These are phyloP conservation scores for Ptychodera flava DNA, from an alignment of 35 echinoderm and acorn worm genomes.

Conservation along the genomic window DNA sequence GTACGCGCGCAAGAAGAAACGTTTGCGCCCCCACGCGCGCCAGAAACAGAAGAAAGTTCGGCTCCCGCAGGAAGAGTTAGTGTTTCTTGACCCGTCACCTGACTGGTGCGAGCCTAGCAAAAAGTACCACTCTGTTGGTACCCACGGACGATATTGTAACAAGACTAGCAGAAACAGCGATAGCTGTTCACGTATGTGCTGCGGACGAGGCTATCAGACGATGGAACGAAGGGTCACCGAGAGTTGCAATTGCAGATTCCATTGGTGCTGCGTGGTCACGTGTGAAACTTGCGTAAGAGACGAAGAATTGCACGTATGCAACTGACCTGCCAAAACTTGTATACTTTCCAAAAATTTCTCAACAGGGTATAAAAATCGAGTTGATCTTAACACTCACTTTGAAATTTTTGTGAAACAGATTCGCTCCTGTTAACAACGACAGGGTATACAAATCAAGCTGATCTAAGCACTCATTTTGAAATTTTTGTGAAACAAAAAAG, in stretches of 20 bases:
- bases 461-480: too few species aligned
- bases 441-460: too few species aligned
- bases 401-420: too few species aligned
- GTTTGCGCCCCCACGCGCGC: constrained; percentile 46
- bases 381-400: too few species aligned
- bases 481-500: too few species aligned
- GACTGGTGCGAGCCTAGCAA: constrained; percentile 81
- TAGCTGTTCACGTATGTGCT: constrained; percentile 73
- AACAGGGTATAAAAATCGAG: too few species aligned
- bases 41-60: constrained; percentile 58
- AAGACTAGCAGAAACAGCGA: constrained; percentile 69
- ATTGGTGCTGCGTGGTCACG: constrained; percentile 92
- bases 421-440: too few species aligned
- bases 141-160: constrained; percentile 87
- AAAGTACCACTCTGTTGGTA: constrained; percentile 60
- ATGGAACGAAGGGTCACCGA: constrained; percentile 70
- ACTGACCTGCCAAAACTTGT: constrained; percentile 18
- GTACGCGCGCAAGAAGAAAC: constrained; percentile 50
- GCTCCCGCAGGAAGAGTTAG: constrained; percentile 62
- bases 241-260: constrained; percentile 87
- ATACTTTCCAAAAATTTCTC: neutral
- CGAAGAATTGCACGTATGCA: constrained; percentile 83
- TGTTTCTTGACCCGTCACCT: constrained; percentile 57
- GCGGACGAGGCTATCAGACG: constrained; percentile 89
- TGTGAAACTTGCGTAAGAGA: constrained; percentile 73